Conservation (phyloP, 2,113 vertebrate species). For the Ceyx melanurus region DNA sequence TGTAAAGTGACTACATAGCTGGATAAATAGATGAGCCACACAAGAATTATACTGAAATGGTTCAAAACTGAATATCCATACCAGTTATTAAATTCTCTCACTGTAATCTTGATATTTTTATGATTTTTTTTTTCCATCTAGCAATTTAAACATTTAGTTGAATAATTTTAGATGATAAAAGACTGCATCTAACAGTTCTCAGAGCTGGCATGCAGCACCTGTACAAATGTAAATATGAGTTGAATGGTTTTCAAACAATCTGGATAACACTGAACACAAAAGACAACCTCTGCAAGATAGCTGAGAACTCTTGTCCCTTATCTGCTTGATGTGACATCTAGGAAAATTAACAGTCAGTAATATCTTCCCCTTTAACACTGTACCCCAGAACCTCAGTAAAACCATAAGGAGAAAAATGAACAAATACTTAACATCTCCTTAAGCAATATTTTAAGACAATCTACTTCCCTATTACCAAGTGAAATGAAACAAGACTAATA, state of each 20-base stretch:
- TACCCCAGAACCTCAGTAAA: not conserved
- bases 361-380: not conserved
- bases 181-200: not conserved
- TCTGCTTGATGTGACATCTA: not conserved
- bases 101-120: not conserved
- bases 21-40: not conserved
- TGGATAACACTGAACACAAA: not conserved
- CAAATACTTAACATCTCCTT: not conserved
- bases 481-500: not conserved
- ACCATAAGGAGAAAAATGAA: not conserved
- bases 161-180: not conserved
- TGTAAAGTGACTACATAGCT: conserved; percentile 5
- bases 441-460: not conserved
- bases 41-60: not conserved
- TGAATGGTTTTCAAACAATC: conserved; percentile 6
- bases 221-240: conserved; percentile 1
- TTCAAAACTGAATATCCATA: not conserved
- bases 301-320: conserved; percentile 9
- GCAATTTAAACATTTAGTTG: conserved; percentile 15
- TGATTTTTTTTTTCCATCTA: not conserved
- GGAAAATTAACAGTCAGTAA: not conserved
- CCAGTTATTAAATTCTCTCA: not conserved
- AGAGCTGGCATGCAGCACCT: not conserved
- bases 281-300: not conserved
- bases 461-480: not conserved